A percentile compares a stretch with the other conserved stretches of the same genome.
These are phyloP conservation scores for Pygathrix nemaeus DNA, from an alignment of 2,113 vertebrate species.

Conservation along the genomic window DNA sequence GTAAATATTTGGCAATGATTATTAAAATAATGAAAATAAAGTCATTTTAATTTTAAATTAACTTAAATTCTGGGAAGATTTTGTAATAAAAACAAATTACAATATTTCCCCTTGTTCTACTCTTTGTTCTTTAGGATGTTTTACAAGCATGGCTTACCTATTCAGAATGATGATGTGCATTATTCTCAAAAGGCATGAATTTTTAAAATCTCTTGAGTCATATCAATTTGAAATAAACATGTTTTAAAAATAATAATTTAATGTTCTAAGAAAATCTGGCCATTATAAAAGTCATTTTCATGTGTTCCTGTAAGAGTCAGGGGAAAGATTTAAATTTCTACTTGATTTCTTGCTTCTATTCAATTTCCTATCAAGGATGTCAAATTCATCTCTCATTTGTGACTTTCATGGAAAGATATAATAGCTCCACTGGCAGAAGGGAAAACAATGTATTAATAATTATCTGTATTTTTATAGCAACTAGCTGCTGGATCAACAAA, in stretches of 20 bases:
- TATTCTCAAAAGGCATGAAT: slow-evolving; percentile 49
- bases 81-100: not conserved
- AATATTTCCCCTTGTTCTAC: not conserved
- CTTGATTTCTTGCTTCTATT: slow-evolving; percentile 54
- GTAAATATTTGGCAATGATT: not conserved
- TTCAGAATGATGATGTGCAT: not conserved
- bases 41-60: slow-evolving; percentile 42
- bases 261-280: slow-evolving; percentile 51
- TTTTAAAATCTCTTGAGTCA: slow-evolving; percentile 32
- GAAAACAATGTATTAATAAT: slow-evolving; percentile 29
- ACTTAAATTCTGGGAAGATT: slow-evolving; percentile 42
- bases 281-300: slow-evolving; percentile 54
- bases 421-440: slow-evolving; percentile 5
- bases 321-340: slow-evolving; percentile 58
- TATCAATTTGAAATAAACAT: slow-evolving; percentile 57
- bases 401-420: slow-evolving; percentile 42
- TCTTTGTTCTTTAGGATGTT: slow-evolving; percentile 42
- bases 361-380: slow-evolving; percentile 33
- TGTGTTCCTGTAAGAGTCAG: slow-evolving; percentile 40
- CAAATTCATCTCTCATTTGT: slow-evolving; percentile 61
- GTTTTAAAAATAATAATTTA: slow-evolving; percentile 59
- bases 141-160: slow-evolving; percentile 12
- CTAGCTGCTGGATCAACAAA: slow-evolving; percentile 22
- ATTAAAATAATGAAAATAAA: slow-evolving; percentile 20
- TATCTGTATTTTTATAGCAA: slow-evolving; percentile 46